Conservation (phyloP, 2,797 vertebrate genomes). For the Pelochelys cantorii region DNA sequence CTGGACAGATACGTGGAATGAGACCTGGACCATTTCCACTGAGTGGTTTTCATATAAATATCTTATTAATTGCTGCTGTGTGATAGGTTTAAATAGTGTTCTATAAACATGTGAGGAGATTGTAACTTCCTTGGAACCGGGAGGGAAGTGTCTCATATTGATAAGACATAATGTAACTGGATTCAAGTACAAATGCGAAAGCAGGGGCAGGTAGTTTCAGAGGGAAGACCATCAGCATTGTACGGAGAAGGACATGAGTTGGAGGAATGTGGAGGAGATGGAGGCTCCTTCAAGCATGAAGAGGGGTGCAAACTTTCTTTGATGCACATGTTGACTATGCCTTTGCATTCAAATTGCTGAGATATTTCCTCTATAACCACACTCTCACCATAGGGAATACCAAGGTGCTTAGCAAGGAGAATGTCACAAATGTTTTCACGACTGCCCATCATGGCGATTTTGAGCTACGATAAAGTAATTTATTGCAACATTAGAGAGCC, state of each 20-base stretch:
- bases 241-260: background rate
- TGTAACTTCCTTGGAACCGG: background rate
- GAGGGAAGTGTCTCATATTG: background rate
- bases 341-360: background rate
- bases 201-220: background rate
- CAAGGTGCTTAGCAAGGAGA: background rate
- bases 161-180: background rate
- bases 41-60: background rate
- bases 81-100: background rate
- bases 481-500: background rate
- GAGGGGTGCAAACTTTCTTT: background rate
- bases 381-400: background rate
- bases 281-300: background rate
- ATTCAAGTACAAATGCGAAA: background rate
- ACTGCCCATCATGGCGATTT: background rate
- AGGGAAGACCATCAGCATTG: background rate
- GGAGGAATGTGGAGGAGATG: background rate
- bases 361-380: background rate
- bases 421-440: background rate
- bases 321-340: background rate
- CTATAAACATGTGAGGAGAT: background rate
- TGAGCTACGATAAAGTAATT: constrained; percentile 16
- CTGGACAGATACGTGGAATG: background rate
- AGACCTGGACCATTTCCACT: background rate
- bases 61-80: background rate